Evolutionary conservation across 1,140 invertebrate species (phyloP).

Genomic region (Drosophila baimaii): DNA sequence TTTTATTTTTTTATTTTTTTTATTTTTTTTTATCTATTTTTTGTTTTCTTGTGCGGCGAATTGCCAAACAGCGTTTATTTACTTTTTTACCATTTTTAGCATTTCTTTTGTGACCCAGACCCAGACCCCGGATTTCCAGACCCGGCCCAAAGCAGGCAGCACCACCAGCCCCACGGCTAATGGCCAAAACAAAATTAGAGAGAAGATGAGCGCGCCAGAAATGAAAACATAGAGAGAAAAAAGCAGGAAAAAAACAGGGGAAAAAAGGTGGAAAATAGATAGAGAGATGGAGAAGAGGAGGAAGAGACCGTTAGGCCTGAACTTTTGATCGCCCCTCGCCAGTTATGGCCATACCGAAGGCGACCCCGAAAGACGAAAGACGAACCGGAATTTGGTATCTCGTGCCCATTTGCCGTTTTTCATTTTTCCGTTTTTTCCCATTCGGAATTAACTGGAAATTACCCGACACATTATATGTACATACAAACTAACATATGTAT

Average conservation of each 20-base stretch:
- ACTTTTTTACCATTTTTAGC: slow-evolving; percentile 47
- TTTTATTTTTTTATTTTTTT: too few species aligned
- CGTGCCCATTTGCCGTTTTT: slow-evolving; percentile 38
- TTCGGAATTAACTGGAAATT: slow-evolving; percentile 49
- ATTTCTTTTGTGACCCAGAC: slow-evolving; percentile 74
- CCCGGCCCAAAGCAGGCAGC: slow-evolving; percentile 34
- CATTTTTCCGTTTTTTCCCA: slow-evolving; percentile 19
- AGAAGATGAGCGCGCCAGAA: slow-evolving; percentile 15
- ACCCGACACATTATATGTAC: slow-evolving; percentile 7
- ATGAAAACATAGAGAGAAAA: not conserved
- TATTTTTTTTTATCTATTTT: too few species aligned
- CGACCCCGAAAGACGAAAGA: slow-evolving; percentile 46
- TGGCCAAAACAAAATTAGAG: slow-evolving; percentile 16
- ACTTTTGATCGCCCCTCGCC: slow-evolving; percentile 51
- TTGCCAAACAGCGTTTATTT: slow-evolving; percentile 54
- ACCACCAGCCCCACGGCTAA: slow-evolving; percentile 5
- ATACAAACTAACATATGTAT: too few species aligned
- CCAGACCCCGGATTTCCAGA: slow-evolving; percentile 19
- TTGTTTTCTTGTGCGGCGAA: slow-evolving; percentile 51
- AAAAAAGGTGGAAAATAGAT: not conserved
- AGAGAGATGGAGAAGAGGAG: not conserved
- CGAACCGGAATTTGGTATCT: slow-evolving; percentile 55
- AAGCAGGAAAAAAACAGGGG: not conserved
- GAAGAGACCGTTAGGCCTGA: slow-evolving; percentile 51
- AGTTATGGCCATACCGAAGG: slow-evolving; percentile 35